phyloP scores from a whole-genome alignment of 2,888 invertebrate species.

The Heliconius erato region DNA sequence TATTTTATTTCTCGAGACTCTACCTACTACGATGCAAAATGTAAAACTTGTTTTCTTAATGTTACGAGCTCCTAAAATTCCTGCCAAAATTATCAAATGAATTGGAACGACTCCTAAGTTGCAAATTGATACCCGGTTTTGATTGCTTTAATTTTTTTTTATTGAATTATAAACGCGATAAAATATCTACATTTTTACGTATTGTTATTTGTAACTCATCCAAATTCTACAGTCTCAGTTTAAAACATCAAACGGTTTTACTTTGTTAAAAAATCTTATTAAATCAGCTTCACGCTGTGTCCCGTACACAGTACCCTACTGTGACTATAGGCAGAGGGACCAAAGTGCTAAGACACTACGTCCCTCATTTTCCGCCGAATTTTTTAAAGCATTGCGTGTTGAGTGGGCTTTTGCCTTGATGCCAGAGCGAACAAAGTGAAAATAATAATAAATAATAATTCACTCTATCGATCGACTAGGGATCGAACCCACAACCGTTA shows the following conservation, averaged over 20 bases:
- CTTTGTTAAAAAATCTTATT: too few species aligned
- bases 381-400: too few species aligned
- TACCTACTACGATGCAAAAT: constrained; percentile 19
- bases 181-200: constrained; percentile 39
- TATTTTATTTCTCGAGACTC: constrained; percentile 5
- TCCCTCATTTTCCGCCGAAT: too few species aligned
- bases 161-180: constrained; percentile 40
- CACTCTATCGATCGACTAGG: too few species aligned
- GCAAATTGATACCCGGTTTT: neutral
- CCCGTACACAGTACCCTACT: too few species aligned
- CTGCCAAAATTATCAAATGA: constrained; percentile 32
- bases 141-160: constrained; percentile 23
- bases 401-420: too few species aligned
- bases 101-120: constrained; percentile 15
- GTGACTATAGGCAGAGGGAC: too few species aligned
- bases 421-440: too few species aligned
- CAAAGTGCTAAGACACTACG: too few species aligned
- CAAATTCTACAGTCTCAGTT: constrained; percentile 55
- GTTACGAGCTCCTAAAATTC: constrained; percentile 22
- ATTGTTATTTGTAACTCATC: constrained; percentile 45
- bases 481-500: too few species aligned
- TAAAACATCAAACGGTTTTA: constrained; percentile 65
- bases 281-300: too few species aligned
- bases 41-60: constrained; percentile 14
- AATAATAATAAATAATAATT: too few species aligned